Conservation (phyloP, 2,113 vertebrate genomes). For the Papio anubis region DNA sequence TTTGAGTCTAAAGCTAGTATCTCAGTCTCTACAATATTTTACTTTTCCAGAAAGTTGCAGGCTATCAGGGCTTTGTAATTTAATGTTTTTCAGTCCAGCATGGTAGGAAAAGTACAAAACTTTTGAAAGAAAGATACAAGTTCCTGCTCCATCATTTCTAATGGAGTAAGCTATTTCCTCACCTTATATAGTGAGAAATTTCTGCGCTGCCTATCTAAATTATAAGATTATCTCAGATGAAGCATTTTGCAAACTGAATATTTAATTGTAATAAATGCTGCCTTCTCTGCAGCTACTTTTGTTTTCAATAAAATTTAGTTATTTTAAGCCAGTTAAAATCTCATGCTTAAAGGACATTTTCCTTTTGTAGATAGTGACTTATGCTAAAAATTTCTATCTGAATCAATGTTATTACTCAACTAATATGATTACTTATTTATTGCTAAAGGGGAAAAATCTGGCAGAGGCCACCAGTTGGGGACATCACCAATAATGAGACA, state of each 20-base stretch:
- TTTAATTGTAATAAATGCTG: neutral
- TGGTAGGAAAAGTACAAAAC: neutral
- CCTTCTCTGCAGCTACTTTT: neutral
- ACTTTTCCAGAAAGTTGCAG: neutral
- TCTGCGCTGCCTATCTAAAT: neutral
- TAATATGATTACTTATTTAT: neutral
- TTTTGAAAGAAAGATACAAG: neutral
- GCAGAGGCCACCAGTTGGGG: neutral
- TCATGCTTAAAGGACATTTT: neutral
- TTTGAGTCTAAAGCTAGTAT: neutral
- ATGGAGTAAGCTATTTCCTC: neutral
- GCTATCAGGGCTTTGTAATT: neutral
- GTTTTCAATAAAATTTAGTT: neutral
- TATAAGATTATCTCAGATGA: neutral
- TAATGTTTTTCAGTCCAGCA: neutral
- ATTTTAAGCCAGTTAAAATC: neutral
- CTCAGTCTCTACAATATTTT: neutral
- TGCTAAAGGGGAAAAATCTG: neutral
- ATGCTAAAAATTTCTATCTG: neutral
- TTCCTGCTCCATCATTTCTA: neutral
- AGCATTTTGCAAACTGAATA: neutral
- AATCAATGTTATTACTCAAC: neutral
- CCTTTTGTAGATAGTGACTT: neutral
- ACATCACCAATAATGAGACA: neutral
- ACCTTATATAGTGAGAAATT: neutral